A percentile compares a stretch with the other conserved stretches of the same genome.
phyloP scores from a whole-genome alignment of 2,797 vertebrate species.

The Calcarius lapponicus region DNA sequence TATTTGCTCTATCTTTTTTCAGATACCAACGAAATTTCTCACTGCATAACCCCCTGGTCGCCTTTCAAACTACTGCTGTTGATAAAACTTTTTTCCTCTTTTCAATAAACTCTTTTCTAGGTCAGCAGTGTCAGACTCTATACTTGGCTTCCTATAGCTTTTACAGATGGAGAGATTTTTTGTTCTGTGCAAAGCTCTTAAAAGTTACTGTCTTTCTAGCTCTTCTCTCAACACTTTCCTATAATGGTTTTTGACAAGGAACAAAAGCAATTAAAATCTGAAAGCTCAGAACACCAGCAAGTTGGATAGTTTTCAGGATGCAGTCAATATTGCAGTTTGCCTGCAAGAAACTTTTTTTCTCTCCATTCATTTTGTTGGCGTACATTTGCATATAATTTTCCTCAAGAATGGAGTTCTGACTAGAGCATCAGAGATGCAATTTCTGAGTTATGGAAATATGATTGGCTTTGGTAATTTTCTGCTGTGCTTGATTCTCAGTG shows the following conservation, averaged over 20 bases:
- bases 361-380: neutral
- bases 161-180: neutral
- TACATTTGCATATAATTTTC: neutral
- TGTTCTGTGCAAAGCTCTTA: neutral
- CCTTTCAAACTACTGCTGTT: neutral
- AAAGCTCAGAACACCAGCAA: neutral
- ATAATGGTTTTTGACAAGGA: neutral
- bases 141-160: neutral
- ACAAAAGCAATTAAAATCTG: neutral
- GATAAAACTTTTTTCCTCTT: neutral
- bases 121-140: neutral
- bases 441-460: neutral
- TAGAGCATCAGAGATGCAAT: neutral
- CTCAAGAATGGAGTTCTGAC: neutral
- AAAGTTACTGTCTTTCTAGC: neutral
- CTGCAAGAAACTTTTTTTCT: neutral
- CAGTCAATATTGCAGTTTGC: neutral
- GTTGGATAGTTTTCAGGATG: neutral
- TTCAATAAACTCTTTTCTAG: neutral
- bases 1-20: neutral
- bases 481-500: neutral
- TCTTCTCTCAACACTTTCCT: neutral
- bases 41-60: neutral
- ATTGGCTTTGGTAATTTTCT: neutral
- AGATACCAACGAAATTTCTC: neutral